Conservation (phyloP, 2,888 invertebrate species). For the Patella caerulea region DNA sequence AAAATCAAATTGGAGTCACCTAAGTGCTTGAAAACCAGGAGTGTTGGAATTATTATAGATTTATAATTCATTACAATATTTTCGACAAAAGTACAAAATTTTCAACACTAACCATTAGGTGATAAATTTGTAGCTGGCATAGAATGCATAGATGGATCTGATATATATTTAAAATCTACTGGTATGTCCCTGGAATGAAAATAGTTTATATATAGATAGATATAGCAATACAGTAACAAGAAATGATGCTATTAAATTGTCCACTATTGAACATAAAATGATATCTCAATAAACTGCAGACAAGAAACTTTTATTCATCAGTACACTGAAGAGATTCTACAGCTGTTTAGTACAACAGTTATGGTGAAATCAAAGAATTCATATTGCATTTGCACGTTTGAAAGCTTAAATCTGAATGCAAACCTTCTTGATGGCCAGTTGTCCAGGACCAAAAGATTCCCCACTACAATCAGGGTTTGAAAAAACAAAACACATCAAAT, state of each 20-base stretch:
- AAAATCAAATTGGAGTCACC: too few species aligned
- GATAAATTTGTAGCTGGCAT: slow-evolving; percentile 96
- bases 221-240: background rate
- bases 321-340: background rate
- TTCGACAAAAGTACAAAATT: too few species aligned
- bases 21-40: too few species aligned
- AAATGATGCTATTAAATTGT: background rate
- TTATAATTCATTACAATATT: too few species aligned
- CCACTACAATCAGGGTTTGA: background rate
- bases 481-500: background rate
- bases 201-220: background rate
- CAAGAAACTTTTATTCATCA: background rate
- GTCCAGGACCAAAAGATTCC: background rate
- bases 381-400: background rate
- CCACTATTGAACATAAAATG: background rate
- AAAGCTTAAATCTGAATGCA: background rate
- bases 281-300: background rate
- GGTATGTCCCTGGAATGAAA: slow-evolving; percentile 73
- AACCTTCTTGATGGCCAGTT: background rate
- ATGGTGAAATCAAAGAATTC: background rate
- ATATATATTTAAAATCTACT: slow-evolving; percentile 99
- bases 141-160: slow-evolving; percentile 99
- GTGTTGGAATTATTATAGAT: too few species aligned
- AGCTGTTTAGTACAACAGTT: background rate
- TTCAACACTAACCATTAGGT: slow-evolving; percentile 80